These are phyloP conservation scores for Mnemiopsis leidyi DNA, from an alignment of 37 sponge, comb jelly and placozoan genomes.

Conservation along the genomic window DNA sequence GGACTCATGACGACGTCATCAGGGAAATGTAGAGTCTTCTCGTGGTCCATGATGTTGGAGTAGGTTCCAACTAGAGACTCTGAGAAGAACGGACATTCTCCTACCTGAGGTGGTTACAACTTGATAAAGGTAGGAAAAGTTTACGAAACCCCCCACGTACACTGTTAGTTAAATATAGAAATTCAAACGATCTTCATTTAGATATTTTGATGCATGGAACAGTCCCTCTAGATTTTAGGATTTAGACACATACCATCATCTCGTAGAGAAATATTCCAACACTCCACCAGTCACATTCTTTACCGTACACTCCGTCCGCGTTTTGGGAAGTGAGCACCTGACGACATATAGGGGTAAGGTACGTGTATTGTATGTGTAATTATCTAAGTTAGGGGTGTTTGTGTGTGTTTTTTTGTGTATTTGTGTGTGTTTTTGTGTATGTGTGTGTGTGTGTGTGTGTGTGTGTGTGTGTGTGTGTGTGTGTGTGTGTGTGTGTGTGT, in stretches of 20 bases:
- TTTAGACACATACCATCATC: slow-evolving; percentile 70
- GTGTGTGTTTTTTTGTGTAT: too few species aligned
- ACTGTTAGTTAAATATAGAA: too few species aligned
- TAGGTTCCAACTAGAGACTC: slow-evolving; percentile 93
- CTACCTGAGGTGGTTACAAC: slow-evolving; percentile 68
- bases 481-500: too few species aligned
- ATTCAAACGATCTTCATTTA: too few species aligned
- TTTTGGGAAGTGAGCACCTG: slow-evolving; percentile 20
- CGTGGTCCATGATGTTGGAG: slow-evolving; percentile 94
- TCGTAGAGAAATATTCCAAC: slow-evolving; percentile 96
- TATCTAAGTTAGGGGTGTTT: too few species aligned
- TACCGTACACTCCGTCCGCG: slow-evolving; percentile 80
- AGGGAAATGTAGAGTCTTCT: slow-evolving; percentile 77
- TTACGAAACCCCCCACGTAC: too few species aligned
- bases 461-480: too few species aligned
- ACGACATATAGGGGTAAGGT: neutral
- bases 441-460: too few species aligned
- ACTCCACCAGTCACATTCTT: slow-evolving; percentile 99
- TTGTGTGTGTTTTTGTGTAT: too few species aligned
- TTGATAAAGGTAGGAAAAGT: too few species aligned
- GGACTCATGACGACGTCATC: slow-evolving; percentile 71
- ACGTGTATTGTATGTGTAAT: neutral
- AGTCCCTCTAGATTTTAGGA: too few species aligned
- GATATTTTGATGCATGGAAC: too few species aligned
- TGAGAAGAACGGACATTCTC: slow-evolving; percentile 96